phyloP scores from a whole-genome alignment of 2,113 vertebrate genomes.

The Corydoras maculifer region DNA sequence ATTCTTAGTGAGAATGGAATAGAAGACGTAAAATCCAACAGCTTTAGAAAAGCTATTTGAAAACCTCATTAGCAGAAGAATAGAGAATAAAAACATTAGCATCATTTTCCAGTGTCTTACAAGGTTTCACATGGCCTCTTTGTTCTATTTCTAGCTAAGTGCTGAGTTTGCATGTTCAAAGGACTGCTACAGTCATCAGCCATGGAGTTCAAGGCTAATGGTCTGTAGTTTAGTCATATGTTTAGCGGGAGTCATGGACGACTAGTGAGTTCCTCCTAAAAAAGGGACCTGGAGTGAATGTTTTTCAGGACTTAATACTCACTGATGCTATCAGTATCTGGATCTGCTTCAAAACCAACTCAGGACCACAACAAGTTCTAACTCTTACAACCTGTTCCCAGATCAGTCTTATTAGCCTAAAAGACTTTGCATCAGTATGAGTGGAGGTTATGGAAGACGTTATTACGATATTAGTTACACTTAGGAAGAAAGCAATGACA shows the following conservation, averaged over 20 bases:
- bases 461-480: neutral
- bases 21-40: neutral
- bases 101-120: neutral
- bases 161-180: slow-evolving; percentile 19
- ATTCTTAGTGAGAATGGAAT: neutral
- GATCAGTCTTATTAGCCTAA: neutral
- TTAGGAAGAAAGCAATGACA: neutral
- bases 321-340: slow-evolving; percentile 38
- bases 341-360: slow-evolving; percentile 18
- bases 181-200: neutral
- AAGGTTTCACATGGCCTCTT: neutral
- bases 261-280: neutral
- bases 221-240: neutral
- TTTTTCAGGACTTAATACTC: slow-evolving; percentile 1
- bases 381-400: slow-evolving; percentile 5
- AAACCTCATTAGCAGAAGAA: too few relatives aligned
- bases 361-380: neutral
- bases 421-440: neutral
- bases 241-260: slow-evolving; percentile 23
- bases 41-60: too few relatives aligned
- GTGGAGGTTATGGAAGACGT: neutral
- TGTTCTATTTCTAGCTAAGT: slow-evolving; percentile 3
- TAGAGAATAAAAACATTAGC: too few relatives aligned
- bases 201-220: neutral
- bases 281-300: neutral